Base-by-base conservation (phyloP, 23 tunicate genomes). In the Aplidium turbinatum region DNA sequence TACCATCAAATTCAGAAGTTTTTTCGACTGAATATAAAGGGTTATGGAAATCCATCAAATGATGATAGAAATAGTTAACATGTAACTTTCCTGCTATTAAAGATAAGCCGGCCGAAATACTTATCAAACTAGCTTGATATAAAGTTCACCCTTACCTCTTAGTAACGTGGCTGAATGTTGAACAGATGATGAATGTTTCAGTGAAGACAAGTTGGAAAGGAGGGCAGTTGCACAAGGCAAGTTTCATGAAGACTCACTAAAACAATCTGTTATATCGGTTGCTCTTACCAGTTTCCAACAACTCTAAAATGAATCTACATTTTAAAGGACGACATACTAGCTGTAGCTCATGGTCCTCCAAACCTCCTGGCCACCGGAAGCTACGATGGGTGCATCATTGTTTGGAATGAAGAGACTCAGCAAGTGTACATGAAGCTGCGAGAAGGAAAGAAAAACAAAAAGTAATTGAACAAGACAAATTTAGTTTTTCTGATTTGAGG, bases 371-470 rank as follows among this genome's bases (percentile, higher is more conserved):
- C 73, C 6, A 91, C 97, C 0, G 97, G 90, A 31, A 91, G 97
- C 56, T 91, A 91, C 64, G 97, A 91, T 74, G 97, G 97, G 23
- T 87, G 83, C 48, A 79, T 91, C 30, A 66, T 84, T 13, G 86
- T 91, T 11, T 91, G 97, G 97, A 91, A 84, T 34, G 97, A 84
- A 50, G 97, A 91, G 61, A 91, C 86, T 2, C 90, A 91, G 38
- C 97, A 91, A 47, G 68, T 79, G 4, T 72, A 26, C 62, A 4
- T 82, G 21, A 70, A 42, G 33, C 78, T 91, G 3, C 57, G 89
- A 68, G 78, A 70, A 19, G 83, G 89, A 31, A 53, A 39, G 56
- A 45, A 33, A 1, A 23, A 35, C 6, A 23, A 24, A 29, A n/a
- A n/a, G n/a, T n/a, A n/a, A n/a, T n/a, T n/a, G n/a, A n/a, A n/a